Percentiles rank a stretch among this genome's conserved stretches.
Evolutionary conservation across 2,797 vertebrate genomes (phyloP).

Genomic region (Sebastes matsubarae): DNA sequence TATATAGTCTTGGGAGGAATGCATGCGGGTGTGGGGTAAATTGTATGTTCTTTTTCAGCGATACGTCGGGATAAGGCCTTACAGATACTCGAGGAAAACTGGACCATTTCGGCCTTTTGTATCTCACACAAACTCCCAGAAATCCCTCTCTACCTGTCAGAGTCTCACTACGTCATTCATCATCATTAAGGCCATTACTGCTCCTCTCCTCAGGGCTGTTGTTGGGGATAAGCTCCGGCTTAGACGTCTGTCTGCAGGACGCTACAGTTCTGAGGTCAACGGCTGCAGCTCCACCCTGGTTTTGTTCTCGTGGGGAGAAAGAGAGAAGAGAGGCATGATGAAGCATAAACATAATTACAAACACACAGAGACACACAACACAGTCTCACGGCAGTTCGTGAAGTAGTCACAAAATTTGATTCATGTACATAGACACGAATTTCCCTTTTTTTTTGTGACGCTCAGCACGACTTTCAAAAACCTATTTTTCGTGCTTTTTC

Average conservation of each 20-base stretch:
- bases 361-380: not conserved
- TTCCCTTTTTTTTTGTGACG: too few species aligned
- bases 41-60: not conserved
- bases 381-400: not conserved
- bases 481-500: too few species aligned
- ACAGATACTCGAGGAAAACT: not conserved
- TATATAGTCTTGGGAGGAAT: not conserved
- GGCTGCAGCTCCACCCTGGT: slow-evolving; percentile 28
- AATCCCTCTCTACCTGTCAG: slow-evolving; percentile 3
- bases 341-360: slow-evolving; percentile 1
- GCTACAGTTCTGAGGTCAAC: slow-evolving; percentile 34
- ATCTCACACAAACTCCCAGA: not conserved
- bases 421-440: too few species aligned
- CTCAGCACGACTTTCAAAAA: too few species aligned
- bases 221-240: slow-evolving; percentile 7
- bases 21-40: not conserved
- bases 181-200: slow-evolving; percentile 53
- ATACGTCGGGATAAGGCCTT: not conserved
- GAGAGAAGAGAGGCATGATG: not conserved
- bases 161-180: slow-evolving; percentile 27
- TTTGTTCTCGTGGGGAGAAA: slow-evolving; percentile 5
- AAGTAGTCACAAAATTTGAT: too few species aligned
- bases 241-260: slow-evolving; percentile 25
- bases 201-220: slow-evolving; percentile 27
- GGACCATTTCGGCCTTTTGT: not conserved